These are phyloP conservation scores for Drosophila bifasciata DNA, from an alignment of 1,140 invertebrate genomes.

Conservation along the genomic window DNA sequence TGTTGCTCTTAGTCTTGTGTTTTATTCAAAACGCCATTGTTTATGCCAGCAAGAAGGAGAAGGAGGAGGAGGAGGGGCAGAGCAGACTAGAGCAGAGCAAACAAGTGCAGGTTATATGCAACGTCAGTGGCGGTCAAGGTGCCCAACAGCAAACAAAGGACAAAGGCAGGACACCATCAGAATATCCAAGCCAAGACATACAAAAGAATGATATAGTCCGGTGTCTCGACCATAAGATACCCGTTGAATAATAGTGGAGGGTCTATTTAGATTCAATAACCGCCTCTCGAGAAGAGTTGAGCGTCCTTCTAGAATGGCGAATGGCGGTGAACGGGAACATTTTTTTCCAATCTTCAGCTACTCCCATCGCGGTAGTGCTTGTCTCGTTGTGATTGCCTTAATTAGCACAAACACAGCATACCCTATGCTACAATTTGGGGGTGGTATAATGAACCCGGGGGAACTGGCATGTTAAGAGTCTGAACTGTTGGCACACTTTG, in stretches of 20 bases:
- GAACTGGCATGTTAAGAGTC: conserved; percentile 17
- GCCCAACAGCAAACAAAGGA: conserved; percentile 40
- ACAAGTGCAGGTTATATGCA: conserved; percentile 38
- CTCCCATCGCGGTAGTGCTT: too few relatives aligned
- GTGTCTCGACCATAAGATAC: too few relatives aligned
- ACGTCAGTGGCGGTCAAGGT: conserved; percentile 55
- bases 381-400: neutral
- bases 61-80: neutral
- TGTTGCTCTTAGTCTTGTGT: conserved; percentile 40
- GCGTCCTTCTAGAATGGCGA: too few relatives aligned
- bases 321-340: conserved; percentile 1
- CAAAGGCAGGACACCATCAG: conserved; percentile 19
- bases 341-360: too few relatives aligned
- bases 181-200: neutral
- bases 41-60: conserved; percentile 47
- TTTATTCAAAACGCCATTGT: conserved; percentile 69
- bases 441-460: conserved; percentile 17
- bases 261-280: too few relatives aligned
- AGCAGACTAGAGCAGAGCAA: conserved; percentile 13
- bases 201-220: too few relatives aligned
- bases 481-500: conserved; percentile 32
- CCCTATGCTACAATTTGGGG: too few relatives aligned
- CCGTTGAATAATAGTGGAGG: too few relatives aligned
- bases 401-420: neutral
- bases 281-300: too few relatives aligned